Conservation (phyloP, 2,888 invertebrate genomes). For the Drosophila dives region DNA sequence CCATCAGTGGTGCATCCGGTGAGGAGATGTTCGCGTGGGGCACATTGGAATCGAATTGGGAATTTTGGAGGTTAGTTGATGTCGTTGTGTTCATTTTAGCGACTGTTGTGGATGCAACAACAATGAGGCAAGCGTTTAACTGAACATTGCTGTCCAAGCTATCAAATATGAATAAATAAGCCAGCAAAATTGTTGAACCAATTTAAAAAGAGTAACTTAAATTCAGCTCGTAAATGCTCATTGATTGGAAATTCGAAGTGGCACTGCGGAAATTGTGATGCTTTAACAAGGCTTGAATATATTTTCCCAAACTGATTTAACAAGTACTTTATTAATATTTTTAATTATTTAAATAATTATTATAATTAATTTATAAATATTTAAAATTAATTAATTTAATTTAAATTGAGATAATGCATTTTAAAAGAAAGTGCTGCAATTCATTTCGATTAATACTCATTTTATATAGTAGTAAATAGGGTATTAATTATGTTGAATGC, state of each 20-base stretch:
- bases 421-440: not conserved
- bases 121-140: slow-evolving; percentile 38
- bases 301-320: not conserved
- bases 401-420: not conserved
- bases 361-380: not conserved
- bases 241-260: not conserved
- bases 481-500: not conserved
- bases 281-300: not conserved
- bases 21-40: not conserved
- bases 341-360: not conserved
- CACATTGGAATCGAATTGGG: slow-evolving; percentile 18
- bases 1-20: slow-evolving; percentile 66
- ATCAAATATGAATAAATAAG: slow-evolving; percentile 53
- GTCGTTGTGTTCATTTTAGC: slow-evolving; percentile 40
- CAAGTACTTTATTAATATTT: not conserved
- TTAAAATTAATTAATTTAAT: not conserved
- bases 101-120: slow-evolving; percentile 29
- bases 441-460: not conserved
- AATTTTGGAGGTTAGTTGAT: slow-evolving; percentile 28
- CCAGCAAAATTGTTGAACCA: slow-evolving; percentile 5
- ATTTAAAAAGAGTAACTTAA: not conserved
- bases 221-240: not conserved
- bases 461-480: not conserved
- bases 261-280: not conserved
- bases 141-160: slow-evolving; percentile 24